These are phyloP conservation scores for Drosophila ambigua DNA, from an alignment of 1,140 invertebrate species.

Conservation along the genomic window DNA sequence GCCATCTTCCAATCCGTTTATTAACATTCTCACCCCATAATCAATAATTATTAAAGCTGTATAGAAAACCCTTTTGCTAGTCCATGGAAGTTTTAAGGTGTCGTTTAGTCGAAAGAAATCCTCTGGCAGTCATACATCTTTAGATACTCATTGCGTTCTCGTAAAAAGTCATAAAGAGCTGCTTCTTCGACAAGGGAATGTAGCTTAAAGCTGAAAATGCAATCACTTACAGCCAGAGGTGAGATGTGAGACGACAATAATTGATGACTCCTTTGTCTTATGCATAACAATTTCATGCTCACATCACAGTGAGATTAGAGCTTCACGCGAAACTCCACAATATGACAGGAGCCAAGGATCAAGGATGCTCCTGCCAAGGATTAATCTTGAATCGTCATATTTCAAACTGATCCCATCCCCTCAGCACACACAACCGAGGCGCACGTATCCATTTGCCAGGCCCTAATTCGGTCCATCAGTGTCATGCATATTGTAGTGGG, in stretches of 20 bases:
- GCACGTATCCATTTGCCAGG: slow-evolving; percentile 18
- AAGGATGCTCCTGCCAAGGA: not conserved
- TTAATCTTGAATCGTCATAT: slow-evolving; percentile 19
- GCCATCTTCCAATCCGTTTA: no score
- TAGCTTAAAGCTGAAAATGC: slow-evolving; percentile 12
- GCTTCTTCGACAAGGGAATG: no score
- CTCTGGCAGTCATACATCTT: no score
- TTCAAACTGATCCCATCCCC: slow-evolving; percentile 25
- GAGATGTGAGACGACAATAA: slow-evolving; percentile 6
- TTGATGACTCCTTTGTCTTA: slow-evolving; percentile 38
- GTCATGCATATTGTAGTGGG: slow-evolving; percentile 38
- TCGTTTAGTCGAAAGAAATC: no score
- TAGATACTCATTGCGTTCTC: slow-evolving; percentile 12
- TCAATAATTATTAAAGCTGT: no score
- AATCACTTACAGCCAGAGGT: slow-evolving; percentile 6
- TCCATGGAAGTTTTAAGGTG: no score
- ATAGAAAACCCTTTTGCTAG: no score
- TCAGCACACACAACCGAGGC: not conserved
- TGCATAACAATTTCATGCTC: slow-evolving; percentile 34
- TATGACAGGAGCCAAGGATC: not conserved
- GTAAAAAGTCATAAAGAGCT: slow-evolving; percentile 35
- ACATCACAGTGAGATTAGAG: slow-evolving; percentile 16
- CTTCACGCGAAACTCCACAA: no score
- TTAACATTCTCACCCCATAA: no score
- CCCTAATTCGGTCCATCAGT: slow-evolving; percentile 22